Evolutionary conservation across 2,888 invertebrate genomes (phyloP).

Genomic region (Ctenicera cuprea): DNA sequence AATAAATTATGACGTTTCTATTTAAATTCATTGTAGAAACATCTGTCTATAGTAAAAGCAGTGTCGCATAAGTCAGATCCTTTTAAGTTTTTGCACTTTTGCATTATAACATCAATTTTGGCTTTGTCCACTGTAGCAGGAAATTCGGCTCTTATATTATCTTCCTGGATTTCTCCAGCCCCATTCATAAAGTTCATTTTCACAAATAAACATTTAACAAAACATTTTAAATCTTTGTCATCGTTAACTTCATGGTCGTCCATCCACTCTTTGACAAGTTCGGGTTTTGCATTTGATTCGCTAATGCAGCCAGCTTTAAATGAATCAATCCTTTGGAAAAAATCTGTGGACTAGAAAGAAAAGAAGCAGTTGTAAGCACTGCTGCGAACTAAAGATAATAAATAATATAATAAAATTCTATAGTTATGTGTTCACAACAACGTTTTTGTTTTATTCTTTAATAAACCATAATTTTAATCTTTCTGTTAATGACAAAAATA

Average conservation of each 20-base stretch:
- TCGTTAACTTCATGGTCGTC: conserved; percentile 71
- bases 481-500: no score
- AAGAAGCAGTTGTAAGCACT: no score
- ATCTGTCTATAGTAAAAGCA: no score
- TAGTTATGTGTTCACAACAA: no score
- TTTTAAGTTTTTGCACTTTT: conserved; percentile 71
- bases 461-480: no score
- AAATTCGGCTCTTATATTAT: conserved; percentile 70
- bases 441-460: no score
- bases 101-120: conserved; percentile 47
- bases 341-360: not conserved
- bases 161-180: conserved; percentile 60
- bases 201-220: conserved; percentile 73
- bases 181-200: conserved; percentile 72
- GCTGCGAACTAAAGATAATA: no score
- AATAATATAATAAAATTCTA: no score
- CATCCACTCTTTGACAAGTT: conserved; percentile 1
- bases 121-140: conserved; percentile 57
- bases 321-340: not conserved
- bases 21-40: no score
- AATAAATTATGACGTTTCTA: no score
- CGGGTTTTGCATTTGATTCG: conserved; percentile 16
- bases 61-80: conserved; percentile 67
- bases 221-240: conserved; percentile 72
- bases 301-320: not conserved